Base-by-base conservation (phyloP, 2,888 invertebrate species). In the Rhingia campestris region DNA sequence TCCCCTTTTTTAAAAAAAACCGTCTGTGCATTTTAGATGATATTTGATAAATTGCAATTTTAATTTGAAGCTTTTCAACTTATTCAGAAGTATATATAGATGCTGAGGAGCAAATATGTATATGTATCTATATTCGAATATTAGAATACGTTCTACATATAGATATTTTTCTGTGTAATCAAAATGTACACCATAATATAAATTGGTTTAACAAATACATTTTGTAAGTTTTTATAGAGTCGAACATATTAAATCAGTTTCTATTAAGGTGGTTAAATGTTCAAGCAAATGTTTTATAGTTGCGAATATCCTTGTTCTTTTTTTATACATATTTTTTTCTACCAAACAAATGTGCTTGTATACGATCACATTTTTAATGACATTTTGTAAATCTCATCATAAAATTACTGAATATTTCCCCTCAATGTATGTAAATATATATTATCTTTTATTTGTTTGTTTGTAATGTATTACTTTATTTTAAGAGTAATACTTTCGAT, bases 181-280 rank as follows among this genome's bases (percentile, higher is more conserved):
- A 22, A 22, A 22, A 22, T 22, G 2, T 22, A 22, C 22, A 22
- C 22, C 0, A 43, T 5, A 12, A 43, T 43, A 6, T 43, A 4
- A 12, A 43, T 43, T 43, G 43, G 22, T 22, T 22, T 22, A 1
- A 2, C 22, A 22, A 22, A 22, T 2, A 22, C 30, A 39, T 61
- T 12, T 33, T 54, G 37, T 45, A 43, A 12, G 12, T 63, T 32
- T 64, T 41, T 67, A 59, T 59, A 59, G 49, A 73, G 56, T 37
- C 14, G 45, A 14, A 64, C 22, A 47, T 14, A 73, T 73, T 45
- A 39, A 56, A 30, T 37, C 54, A 32, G 53, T 61, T 56, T 35
- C 9, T 5, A 12, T 64, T 53, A 53, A 79, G 79, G 82, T 79
- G 82, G 82, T 64, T 84, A 79, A 49, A 73, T 58, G 74, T 79